Conservation (phyloP, 2,797 vertebrate species). For the Tympanoctomys barrerae region DNA sequence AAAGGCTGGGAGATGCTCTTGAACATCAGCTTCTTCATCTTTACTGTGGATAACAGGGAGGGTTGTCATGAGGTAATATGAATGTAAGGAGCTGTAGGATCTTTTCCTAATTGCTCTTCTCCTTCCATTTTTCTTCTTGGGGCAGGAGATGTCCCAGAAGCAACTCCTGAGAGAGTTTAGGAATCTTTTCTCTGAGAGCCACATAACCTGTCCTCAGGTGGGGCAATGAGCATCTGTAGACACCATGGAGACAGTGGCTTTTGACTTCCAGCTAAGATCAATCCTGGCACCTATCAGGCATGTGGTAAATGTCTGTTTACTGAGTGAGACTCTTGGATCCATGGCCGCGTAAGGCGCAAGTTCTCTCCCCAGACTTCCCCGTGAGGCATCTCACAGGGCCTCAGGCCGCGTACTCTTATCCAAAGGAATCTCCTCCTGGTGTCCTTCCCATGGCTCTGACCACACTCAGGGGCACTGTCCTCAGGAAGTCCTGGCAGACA, state of each 20-base stretch:
- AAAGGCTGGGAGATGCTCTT: background rate
- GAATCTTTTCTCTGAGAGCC: background rate
- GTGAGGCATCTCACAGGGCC: background rate
- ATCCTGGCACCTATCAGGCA: background rate
- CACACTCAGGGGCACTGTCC: background rate
- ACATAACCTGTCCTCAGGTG: background rate
- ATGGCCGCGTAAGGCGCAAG: background rate
- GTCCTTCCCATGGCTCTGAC: background rate
- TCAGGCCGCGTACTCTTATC: background rate
- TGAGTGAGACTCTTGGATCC: background rate
- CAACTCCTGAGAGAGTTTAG: background rate
- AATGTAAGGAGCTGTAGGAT: background rate
- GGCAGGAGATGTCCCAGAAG: background rate
- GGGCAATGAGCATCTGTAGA: background rate
- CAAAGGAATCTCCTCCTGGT: background rate
- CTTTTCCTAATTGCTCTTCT: constrained; percentile 42
- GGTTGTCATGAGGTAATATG: background rate
- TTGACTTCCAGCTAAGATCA: background rate
- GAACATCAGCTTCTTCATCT: background rate
- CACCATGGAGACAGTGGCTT: background rate
- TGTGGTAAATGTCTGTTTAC: background rate
- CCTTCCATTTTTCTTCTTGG: constrained; percentile 24
- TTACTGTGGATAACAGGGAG: background rate
- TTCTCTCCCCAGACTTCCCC: background rate
- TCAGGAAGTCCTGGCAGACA: background rate